Evolutionary conservation across 2,113 vertebrate genomes (phyloP).

Genomic region (Syngnathus scovelli): DNA sequence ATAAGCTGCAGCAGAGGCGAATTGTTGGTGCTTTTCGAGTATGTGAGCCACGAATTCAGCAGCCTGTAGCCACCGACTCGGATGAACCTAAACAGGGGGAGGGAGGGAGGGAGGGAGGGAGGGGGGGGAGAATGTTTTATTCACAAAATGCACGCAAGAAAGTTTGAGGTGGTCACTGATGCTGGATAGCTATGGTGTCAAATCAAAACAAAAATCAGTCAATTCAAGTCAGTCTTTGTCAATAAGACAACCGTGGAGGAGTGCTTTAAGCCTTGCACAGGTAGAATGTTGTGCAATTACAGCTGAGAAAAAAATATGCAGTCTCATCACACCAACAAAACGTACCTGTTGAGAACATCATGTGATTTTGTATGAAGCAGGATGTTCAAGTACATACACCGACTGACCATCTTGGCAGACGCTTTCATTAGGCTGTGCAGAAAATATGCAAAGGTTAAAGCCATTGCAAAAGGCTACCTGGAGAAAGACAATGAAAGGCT

Average conservation of each 20-base stretch:
- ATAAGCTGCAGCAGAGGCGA: conserved; percentile 87
- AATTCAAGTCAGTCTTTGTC: background rate
- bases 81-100: conserved; percentile 75
- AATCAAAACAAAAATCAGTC: background rate
- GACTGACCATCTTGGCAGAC: conserved; percentile 90
- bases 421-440: conserved; percentile 87
- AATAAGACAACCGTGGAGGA: too few relatives aligned
- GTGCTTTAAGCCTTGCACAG: too few relatives aligned
- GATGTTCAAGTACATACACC: conserved; percentile 95
- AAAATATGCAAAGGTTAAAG: background rate
- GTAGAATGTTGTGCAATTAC: too few relatives aligned
- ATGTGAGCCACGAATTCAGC: conserved; percentile 88
- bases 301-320: too few relatives aligned
- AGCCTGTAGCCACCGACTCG: conserved; percentile 87
- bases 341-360: conserved; percentile 83
- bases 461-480: too few relatives aligned
- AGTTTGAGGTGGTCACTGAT: background rate
- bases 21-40: conserved; percentile 85
- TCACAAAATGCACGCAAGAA: background rate
- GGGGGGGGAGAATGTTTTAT: background rate
- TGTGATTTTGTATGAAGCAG: conserved; percentile 87
- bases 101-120: too few relatives aligned
- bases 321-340: background rate
- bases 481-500: background rate
- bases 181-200: too few relatives aligned